These are phyloP conservation scores for Copidosoma floridanum DNA, from an alignment of 1,140 invertebrate species.

Conservation along the genomic window DNA sequence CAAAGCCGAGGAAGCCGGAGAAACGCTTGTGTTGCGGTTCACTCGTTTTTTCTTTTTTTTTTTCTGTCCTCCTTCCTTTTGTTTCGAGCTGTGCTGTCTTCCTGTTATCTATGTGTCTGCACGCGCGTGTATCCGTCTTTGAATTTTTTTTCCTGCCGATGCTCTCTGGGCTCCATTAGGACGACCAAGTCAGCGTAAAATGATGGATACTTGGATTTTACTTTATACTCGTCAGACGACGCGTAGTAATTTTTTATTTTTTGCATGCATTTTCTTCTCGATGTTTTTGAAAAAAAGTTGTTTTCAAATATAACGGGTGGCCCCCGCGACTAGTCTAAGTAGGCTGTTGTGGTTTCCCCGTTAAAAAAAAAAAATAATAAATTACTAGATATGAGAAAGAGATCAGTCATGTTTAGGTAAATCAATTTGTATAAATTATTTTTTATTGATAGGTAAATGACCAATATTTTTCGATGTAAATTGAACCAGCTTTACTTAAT, in stretches of 20 bases:
- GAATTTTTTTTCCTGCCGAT: neutral
- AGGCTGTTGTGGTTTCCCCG: too few species aligned
- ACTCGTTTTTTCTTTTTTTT: slow-evolving; percentile 1
- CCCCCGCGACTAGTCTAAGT: too few species aligned
- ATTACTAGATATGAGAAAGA: too few species aligned
- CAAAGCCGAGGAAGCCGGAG: neutral
- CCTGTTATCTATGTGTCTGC: slow-evolving; percentile 17
- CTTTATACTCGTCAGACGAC: too few species aligned
- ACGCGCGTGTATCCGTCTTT: slow-evolving; percentile 1
- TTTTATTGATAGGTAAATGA: too few species aligned
- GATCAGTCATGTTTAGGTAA: too few species aligned
- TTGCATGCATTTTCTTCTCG: neutral
- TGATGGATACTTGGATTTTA: neutral
- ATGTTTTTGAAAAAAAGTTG: too few species aligned
- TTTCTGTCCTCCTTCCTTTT: slow-evolving; percentile 1
- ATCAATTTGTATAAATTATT: too few species aligned
- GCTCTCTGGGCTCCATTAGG: neutral
- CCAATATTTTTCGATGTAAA: too few species aligned
- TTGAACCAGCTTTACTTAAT: too few species aligned
- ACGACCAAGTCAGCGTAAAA: neutral
- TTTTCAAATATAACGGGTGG: too few species aligned
- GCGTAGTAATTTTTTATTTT: neutral
- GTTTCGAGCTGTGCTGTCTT: slow-evolving; percentile 12
- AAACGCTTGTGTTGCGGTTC: slow-evolving; percentile 10
- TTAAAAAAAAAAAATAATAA: too few species aligned